Conservation (phyloP, 2,113 vertebrate species). For the Chauna torquata region DNA sequence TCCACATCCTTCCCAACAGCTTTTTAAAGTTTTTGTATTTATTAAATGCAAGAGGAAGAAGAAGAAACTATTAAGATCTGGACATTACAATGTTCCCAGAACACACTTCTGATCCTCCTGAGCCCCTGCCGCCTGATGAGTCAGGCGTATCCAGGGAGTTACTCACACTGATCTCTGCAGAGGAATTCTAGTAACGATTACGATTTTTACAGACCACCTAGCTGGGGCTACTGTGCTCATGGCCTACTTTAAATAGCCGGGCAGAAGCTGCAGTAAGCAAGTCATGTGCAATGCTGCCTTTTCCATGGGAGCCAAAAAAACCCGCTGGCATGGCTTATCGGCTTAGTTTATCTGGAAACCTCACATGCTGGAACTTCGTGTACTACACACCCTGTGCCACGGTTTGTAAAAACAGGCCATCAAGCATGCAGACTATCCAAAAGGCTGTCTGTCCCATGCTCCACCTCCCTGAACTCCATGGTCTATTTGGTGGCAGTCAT, state of each 20-base stretch:
- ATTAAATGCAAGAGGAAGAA: background rate
- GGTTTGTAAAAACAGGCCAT: background rate
- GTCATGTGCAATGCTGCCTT: background rate
- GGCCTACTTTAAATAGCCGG: background rate
- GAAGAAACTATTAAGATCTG: background rate
- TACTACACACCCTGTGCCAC: background rate
- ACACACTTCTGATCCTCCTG: background rate
- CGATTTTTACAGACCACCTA: background rate
- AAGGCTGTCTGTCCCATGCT: background rate
- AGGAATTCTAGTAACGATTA: background rate
- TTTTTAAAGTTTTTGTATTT: background rate
- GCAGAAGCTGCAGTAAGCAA: background rate
- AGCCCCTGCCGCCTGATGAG: background rate
- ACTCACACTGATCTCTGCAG: background rate
- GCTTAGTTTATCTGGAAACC: background rate
- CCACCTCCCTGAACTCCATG: background rate
- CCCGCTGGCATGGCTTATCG: background rate
- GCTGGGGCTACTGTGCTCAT: background rate
- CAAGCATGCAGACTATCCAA: background rate
- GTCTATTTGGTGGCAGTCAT: background rate
- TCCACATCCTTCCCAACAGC: background rate
- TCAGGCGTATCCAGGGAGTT: background rate
- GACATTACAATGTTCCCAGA: background rate
- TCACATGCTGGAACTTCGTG: background rate
- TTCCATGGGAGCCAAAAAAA: background rate